phyloP scores from a whole-genome alignment of 2,113 vertebrate species.

The Orientallactaga bullata region DNA sequence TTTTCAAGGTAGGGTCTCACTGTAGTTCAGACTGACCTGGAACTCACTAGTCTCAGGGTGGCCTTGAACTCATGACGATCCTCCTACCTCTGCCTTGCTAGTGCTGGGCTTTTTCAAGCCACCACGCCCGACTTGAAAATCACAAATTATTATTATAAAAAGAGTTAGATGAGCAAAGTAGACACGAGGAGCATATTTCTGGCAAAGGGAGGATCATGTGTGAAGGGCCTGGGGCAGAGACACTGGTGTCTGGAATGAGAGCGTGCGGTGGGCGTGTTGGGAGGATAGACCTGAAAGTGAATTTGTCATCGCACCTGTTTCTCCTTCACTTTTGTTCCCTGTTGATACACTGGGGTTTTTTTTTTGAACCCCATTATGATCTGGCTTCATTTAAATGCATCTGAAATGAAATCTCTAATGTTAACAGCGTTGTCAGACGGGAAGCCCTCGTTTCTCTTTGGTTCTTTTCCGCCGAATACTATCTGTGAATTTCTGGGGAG shows the following conservation, averaged over 20 bases:
- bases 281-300: background rate
- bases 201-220: background rate
- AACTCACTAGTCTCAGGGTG: no score
- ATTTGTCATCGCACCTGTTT: constrained; percentile 26
- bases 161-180: background rate
- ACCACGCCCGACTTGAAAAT: no score
- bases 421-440: constrained; percentile 76
- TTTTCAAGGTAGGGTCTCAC: no score
- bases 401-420: constrained; percentile 82
- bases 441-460: constrained; percentile 76
- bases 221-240: constrained; percentile 28
- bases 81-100: no score
- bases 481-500: constrained; percentile 79
- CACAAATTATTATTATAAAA: no score
- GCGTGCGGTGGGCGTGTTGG: background rate
- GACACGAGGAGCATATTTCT: background rate
- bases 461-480: constrained; percentile 75
- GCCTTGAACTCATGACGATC: no score
- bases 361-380: constrained; percentile 54
- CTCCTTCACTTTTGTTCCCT: background rate
- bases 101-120: no score
- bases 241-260: background rate
- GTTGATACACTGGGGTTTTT: background rate
- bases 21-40: no score
- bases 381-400: constrained; percentile 81